A percentile compares a stretch with the other conserved stretches of the same genome.
Evolutionary conservation across 2,888 invertebrate species (phyloP).

Genomic region (Heliconius ismenius): DNA sequence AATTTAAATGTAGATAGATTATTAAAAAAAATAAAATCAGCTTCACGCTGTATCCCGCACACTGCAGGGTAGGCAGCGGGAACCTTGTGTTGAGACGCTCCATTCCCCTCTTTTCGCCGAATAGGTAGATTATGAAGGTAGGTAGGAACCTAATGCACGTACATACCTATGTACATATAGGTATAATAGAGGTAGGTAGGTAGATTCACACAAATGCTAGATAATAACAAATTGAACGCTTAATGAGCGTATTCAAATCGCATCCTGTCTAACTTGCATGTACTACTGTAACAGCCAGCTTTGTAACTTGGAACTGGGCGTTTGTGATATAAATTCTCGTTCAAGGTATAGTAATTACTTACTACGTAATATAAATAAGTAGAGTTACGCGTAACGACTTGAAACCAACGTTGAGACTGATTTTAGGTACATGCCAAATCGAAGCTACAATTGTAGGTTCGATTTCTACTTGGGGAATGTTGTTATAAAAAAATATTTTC

Average conservation of each 20-base stretch:
- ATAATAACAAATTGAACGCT: conserved; percentile 28
- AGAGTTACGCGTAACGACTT: neutral
- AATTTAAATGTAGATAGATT: no score
- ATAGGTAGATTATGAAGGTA: neutral
- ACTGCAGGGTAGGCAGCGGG: no score
- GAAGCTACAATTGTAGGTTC: neutral
- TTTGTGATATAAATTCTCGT: conserved; percentile 18
- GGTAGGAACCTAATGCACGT: no score
- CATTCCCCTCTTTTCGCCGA: no score
- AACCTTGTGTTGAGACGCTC: no score
- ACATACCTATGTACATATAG: no score
- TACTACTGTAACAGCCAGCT: conserved; percentile 22
- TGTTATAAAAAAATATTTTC: neutral
- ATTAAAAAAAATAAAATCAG: no score
- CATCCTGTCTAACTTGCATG: conserved; percentile 27
- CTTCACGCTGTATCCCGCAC: no score
- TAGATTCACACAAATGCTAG: conserved; percentile 5
- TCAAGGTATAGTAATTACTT: conserved; percentile 7
- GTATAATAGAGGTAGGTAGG: neutral
- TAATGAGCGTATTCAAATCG: conserved; percentile 31
- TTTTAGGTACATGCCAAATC: neutral
- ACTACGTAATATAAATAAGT: neutral
- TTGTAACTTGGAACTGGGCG: conserved; percentile 11
- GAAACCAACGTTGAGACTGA: neutral
- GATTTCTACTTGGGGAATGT: neutral